phyloP scores from a whole-genome alignment of 2,888 invertebrate genomes.

The Macaria liturata region DNA sequence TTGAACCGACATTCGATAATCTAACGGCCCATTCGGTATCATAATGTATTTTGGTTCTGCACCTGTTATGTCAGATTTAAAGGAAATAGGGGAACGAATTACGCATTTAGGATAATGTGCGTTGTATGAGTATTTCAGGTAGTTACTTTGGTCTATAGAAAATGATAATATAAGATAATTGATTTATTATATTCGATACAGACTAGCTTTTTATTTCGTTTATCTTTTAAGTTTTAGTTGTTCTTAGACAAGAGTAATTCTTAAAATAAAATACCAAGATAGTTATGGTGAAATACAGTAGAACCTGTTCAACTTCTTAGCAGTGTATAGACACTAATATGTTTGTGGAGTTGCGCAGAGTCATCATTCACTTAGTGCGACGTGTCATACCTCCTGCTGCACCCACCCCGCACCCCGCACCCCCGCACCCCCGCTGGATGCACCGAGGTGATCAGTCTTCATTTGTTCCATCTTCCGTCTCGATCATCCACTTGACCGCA shows the following conservation, averaged over 20 bases:
- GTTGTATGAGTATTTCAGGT: no score
- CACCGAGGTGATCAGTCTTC: constrained; percentile 78
- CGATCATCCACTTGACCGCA: constrained; percentile 60
- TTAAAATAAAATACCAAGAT: constrained; percentile 27
- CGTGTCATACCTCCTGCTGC: constrained; percentile 59
- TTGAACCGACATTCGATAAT: constrained; percentile 40
- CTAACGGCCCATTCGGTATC: constrained; percentile 32
- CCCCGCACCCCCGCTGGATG: constrained; percentile 42
- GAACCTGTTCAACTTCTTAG: no score
- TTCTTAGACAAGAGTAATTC: no score
- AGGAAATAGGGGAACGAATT: no score
- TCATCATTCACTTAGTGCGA: constrained; percentile 77
- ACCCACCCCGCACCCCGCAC: constrained; percentile 40
- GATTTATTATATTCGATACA: no score
- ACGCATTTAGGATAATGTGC: no score
- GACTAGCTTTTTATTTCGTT: no score
- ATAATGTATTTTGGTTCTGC: constrained; percentile 21
- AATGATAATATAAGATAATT: no score
- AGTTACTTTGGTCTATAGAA: no score
- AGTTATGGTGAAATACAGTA: no score
- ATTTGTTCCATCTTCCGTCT: constrained; percentile 62
- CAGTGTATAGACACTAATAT: no score
- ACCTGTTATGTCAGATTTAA: neutral
- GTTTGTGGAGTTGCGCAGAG: constrained; percentile 25
- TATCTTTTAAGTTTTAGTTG: no score